Percentiles rank a stretch among this genome's conserved stretches.
phyloP scores from a whole-genome alignment of 2,113 vertebrate species.

The Orcinus orca region DNA sequence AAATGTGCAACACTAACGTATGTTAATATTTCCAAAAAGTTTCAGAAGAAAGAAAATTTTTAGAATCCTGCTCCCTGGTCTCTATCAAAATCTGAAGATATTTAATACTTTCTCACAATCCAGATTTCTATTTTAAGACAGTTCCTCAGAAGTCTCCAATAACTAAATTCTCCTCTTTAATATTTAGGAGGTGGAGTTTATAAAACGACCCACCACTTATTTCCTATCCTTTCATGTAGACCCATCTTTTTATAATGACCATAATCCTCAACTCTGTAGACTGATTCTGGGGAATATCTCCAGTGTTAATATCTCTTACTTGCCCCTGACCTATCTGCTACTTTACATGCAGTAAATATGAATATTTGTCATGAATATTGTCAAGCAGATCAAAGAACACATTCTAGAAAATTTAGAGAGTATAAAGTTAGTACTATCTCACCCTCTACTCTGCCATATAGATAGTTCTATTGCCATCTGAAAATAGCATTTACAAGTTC shows the following conservation, averaged over 20 bases:
- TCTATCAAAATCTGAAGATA: background rate
- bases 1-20: background rate
- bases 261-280: background rate
- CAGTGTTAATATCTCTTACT: background rate
- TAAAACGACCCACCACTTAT: background rate
- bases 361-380: background rate
- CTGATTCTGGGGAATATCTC: background rate
- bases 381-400: background rate
- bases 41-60: background rate
- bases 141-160: background rate
- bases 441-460: background rate
- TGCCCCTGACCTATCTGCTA: fast-evolving
- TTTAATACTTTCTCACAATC: background rate
- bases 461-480: background rate
- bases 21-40: background rate
- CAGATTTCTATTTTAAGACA: background rate
- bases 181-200: background rate
- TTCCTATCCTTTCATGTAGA: fast-evolving
- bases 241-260: background rate
- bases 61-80: background rate
- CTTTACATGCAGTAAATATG: background rate
- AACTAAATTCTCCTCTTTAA: background rate
- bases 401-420: background rate
- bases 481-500: background rate
- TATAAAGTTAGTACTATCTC: background rate